Percentiles rank a stretch among this genome's conserved stretches.
Conservation (phyloP, 2,888 invertebrate species). For the Acrobasis repandana region DNA sequence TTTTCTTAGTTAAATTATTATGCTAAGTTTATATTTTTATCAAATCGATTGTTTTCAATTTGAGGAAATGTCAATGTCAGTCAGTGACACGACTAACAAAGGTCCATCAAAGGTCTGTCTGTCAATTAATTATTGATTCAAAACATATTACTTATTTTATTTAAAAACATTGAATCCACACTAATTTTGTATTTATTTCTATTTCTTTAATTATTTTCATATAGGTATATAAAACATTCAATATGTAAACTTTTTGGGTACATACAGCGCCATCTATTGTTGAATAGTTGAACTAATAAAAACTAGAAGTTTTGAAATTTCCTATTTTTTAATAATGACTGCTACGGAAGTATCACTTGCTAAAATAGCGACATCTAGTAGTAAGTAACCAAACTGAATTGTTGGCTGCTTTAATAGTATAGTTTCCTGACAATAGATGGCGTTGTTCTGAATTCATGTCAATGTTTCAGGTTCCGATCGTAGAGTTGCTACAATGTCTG, state of each 20-base stretch:
- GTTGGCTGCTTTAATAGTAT: not conserved
- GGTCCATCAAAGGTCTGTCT: not conserved
- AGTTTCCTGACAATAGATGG: not conserved
- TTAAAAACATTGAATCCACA: no score
- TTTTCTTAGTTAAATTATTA: conserved; percentile 38
- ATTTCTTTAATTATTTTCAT: no score
- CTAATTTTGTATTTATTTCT: no score
- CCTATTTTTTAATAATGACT: not conserved
- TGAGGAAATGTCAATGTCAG: not conserved
- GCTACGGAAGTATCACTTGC: not conserved
- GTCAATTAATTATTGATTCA: not conserved
- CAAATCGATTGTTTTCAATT: conserved; percentile 1
- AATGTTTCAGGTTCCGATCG: no score
- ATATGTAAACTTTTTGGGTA: not conserved
- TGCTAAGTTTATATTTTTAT: not conserved
- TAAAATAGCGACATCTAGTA: not conserved
- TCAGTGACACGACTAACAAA: not conserved
- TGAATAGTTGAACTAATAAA: not conserved
- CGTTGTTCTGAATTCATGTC: not conserved
- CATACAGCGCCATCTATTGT: not conserved
- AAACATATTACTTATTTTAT: not conserved
- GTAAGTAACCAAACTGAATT: not conserved
- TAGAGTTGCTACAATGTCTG: no score
- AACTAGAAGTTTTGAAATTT: not conserved
- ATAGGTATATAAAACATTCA: no score